Conservation (phyloP, 2,888 invertebrate genomes). For the Amiota communis region DNA sequence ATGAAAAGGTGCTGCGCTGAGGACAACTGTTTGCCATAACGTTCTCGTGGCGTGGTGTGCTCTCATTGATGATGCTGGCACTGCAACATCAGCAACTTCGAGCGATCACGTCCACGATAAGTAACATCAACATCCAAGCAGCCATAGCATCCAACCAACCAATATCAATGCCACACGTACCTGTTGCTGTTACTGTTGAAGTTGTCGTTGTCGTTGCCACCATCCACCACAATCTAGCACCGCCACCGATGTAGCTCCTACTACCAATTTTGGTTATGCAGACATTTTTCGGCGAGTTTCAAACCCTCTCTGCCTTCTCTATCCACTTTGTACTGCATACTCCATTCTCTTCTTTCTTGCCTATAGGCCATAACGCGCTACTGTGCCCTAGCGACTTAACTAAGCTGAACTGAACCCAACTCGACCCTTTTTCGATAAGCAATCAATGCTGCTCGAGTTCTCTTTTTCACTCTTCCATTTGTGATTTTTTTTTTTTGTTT, state of each 20-base stretch:
- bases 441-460: constrained; percentile 41
- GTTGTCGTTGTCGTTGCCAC: constrained; percentile 5
- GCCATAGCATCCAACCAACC: constrained; percentile 27
- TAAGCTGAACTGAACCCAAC: background rate
- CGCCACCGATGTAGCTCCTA: background rate
- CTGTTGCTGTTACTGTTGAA: constrained; percentile 16
- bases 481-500: too few relatives aligned
- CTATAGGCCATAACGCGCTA: constrained; percentile 18
- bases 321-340: background rate
- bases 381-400: constrained; percentile 15
- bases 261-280: constrained; percentile 54
- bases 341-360: constrained; percentile 9
- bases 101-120: constrained; percentile 41
- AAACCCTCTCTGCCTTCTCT: background rate
- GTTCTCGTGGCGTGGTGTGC: constrained; percentile 23
- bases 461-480: background rate
- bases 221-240: background rate
- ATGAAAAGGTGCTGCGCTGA: background rate
- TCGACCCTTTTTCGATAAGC: constrained; percentile 43
- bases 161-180: constrained; percentile 8
- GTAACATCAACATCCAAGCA: constrained; percentile 31
- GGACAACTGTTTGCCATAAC: constrained; percentile 6
- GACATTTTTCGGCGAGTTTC: constrained; percentile 36
- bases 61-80: constrained; percentile 24
- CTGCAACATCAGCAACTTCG: background rate